These are phyloP conservation scores for Enteromius thamalakanensis DNA, from an alignment of 2,797 vertebrate genomes.

Conservation along the genomic window DNA sequence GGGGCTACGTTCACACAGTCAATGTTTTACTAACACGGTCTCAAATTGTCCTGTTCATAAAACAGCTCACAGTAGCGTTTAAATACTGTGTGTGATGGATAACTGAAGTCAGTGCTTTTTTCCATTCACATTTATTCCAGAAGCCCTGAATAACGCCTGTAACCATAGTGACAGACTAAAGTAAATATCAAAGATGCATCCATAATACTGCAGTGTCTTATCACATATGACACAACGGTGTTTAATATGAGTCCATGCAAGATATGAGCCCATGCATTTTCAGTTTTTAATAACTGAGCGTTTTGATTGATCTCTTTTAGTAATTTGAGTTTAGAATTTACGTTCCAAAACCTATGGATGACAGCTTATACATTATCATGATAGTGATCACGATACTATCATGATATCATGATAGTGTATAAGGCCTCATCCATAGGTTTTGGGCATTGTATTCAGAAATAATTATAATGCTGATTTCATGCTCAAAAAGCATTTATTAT, in stretches of 20 bases:
- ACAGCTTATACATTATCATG: not conserved
- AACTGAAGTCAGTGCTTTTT: constrained; percentile 16
- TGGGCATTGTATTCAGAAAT: not conserved
- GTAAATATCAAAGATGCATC: constrained; percentile 24
- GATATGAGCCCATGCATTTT: not conserved
- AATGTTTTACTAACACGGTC: constrained; percentile 30
- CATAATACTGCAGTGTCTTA: not conserved
- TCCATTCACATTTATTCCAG: constrained; percentile 2
- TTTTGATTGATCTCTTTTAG: not conserved
- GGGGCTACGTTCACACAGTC: constrained; percentile 23
- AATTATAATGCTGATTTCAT: not conserved
- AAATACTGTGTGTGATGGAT: constrained; percentile 20
- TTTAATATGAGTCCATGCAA: not conserved
- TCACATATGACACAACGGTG: not conserved
- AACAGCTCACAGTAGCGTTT: constrained; percentile 1
- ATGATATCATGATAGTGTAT: too few relatives aligned
- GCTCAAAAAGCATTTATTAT: not conserved
- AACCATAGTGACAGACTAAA: constrained; percentile 25
- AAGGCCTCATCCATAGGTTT: too few relatives aligned
- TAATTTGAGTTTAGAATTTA: not conserved
- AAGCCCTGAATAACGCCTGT: not conserved
- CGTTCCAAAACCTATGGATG: not conserved
- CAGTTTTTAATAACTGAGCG: not conserved
- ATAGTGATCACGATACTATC: too few relatives aligned
- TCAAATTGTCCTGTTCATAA: constrained; percentile 19